Conservation (phyloP, 2,113 vertebrate genomes). For the Gopherus evgoodei region DNA sequence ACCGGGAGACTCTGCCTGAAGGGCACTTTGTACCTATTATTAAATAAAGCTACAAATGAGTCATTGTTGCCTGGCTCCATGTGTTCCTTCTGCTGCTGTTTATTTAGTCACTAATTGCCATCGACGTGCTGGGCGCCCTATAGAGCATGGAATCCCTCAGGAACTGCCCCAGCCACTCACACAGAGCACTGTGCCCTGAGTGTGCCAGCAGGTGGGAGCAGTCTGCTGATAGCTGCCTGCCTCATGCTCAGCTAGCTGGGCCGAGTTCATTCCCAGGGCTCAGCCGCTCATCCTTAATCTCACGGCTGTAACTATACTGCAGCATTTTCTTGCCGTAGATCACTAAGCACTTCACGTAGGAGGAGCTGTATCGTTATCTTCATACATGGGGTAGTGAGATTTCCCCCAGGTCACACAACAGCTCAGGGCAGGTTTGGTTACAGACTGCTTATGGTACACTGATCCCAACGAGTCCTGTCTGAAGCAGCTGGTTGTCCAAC, state of each 20-base stretch:
- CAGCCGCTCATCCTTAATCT: not conserved
- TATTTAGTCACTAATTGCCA: not conserved
- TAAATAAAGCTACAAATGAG: constrained; percentile 89
- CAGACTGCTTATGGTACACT: too few species aligned
- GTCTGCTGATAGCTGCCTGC: not conserved
- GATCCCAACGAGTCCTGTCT: not conserved
- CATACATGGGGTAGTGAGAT: not conserved
- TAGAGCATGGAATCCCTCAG: not conserved
- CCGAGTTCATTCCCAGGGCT: not conserved
- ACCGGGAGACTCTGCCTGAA: constrained; percentile 68
- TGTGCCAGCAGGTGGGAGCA: too few species aligned
- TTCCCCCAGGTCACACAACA: not conserved
- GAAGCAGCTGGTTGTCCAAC: not conserved
- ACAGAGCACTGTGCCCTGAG: too few species aligned
- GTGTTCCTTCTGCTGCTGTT: not conserved
- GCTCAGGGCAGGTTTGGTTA: too few species aligned
- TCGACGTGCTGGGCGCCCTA: not conserved
- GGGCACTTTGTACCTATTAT: constrained; percentile 86
- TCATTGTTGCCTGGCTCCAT: constrained; percentile 67
- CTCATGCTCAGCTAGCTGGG: not conserved
- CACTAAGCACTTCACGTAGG: not conserved
- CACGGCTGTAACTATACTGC: not conserved
- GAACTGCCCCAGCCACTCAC: too few species aligned
- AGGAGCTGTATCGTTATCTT: not conserved
- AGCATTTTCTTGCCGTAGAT: not conserved